Evolutionary conservation across 1,140 invertebrate species (phyloP).

Genomic region (Tetramorium parvispinum): DNA sequence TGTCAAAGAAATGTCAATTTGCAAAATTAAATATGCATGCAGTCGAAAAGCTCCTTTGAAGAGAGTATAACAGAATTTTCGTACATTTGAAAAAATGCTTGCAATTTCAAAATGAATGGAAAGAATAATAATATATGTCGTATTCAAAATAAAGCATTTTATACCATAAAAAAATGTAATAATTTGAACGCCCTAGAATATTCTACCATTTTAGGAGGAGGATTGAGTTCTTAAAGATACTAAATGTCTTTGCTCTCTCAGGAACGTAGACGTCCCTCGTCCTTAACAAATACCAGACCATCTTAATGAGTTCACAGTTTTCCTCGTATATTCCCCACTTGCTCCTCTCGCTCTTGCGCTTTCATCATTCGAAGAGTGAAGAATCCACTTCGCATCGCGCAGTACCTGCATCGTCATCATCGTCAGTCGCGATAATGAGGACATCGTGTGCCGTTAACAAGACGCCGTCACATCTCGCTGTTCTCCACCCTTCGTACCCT

Average conservation of each 20-base stretch:
- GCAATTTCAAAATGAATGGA: background rate
- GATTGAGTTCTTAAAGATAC: constrained; percentile 20
- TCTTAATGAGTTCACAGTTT: constrained; percentile 63
- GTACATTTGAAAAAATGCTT: background rate
- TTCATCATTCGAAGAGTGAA: constrained; percentile 58
- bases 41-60: background rate
- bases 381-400: constrained; percentile 53
- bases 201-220: background rate
- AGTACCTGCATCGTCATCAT: constrained; percentile 69
- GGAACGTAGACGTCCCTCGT: constrained; percentile 27
- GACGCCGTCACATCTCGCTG: constrained; percentile 73
- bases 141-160: background rate
- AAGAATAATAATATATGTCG: background rate
- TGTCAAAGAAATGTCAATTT: background rate
- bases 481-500: constrained; percentile 37
- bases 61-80: background rate
- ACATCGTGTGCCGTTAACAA: constrained; percentile 77
- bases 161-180: background rate
- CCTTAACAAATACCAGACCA: constrained; percentile 60
- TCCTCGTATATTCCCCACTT: constrained; percentile 19
- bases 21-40: background rate
- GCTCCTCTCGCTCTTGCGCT: background rate
- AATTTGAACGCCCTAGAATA: background rate
- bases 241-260: background rate
- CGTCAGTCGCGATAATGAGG: constrained; percentile 77